Evolutionary conservation across 2,113 vertebrate species (phyloP).

Genomic region (Pedionomus torquatus): DNA sequence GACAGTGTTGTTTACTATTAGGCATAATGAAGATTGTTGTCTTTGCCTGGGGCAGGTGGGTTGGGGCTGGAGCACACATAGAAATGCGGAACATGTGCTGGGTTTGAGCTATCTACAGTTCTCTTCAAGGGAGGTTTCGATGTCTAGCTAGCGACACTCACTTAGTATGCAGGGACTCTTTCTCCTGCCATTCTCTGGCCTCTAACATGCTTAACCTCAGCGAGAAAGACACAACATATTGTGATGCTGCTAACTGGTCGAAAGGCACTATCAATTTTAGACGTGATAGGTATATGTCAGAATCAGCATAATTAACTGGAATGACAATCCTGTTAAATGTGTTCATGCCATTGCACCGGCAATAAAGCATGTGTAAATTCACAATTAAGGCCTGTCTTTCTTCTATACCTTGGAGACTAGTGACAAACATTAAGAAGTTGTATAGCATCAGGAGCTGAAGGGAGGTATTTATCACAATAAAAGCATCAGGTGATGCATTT

Average conservation of each 20-base stretch:
- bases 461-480: constrained; percentile 70
- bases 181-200: background rate
- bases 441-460: constrained; percentile 41
- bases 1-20: background rate
- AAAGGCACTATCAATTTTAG: constrained; percentile 63
- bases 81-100: constrained; percentile 50
- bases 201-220: constrained; percentile 18
- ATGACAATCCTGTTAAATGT: constrained; percentile 70
- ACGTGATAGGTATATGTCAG: constrained; percentile 67
- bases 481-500: constrained; percentile 68
- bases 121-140: background rate
- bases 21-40: constrained; percentile 3
- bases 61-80: background rate
- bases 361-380: constrained; percentile 74
- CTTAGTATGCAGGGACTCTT: background rate
- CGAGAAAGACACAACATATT: constrained; percentile 34
- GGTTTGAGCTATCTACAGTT: background rate
- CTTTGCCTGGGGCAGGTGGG: constrained; percentile 50
- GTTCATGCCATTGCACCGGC: constrained; percentile 54
- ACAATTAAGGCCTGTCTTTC: constrained; percentile 74
- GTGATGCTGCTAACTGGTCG: constrained; percentile 22
- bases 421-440: constrained; percentile 69
- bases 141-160: background rate
- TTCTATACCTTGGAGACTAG: constrained; percentile 58
- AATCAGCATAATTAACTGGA: constrained; percentile 75